Evolutionary conservation across 2,888 invertebrate species (phyloP).

Genomic region (Cetonia aurata): DNA sequence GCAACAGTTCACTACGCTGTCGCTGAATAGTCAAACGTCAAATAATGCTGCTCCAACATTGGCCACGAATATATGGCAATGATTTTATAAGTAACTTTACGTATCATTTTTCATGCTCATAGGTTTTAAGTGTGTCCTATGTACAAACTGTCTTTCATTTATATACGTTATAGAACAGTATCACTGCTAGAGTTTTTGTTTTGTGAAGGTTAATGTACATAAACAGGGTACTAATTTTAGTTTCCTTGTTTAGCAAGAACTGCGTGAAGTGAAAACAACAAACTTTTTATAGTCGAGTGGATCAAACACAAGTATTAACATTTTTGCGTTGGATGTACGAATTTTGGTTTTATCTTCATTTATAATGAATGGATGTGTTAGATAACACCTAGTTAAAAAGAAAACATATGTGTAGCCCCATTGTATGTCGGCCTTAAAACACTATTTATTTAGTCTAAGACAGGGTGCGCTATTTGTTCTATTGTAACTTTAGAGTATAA

Average conservation of each 20-base stretch:
- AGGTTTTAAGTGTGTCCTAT: constrained; percentile 40
- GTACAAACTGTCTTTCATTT: constrained; percentile 42
- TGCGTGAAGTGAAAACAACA: constrained; percentile 1
- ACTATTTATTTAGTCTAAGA: constrained; percentile 1
- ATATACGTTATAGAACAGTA: constrained; percentile 32
- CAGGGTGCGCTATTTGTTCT: constrained; percentile 2
- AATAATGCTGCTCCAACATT: constrained; percentile 53
- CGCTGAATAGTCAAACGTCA: constrained; percentile 60
- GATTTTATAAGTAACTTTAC: constrained; percentile 51
- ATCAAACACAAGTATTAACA: neutral
- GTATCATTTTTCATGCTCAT: constrained; percentile 41
- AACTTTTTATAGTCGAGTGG: constrained; percentile 1
- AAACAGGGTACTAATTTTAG: constrained; percentile 32
- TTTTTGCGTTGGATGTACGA: constrained; percentile 7
- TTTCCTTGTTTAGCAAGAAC: neutral
- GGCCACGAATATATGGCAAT: constrained; percentile 65
- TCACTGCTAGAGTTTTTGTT: constrained; percentile 31
- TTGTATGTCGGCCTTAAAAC: constrained; percentile 12
- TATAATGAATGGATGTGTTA: neutral
- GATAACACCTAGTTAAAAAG: neutral
- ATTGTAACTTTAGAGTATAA: neutral
- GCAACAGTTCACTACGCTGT: constrained; percentile 69
- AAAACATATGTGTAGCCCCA: constrained; percentile 7
- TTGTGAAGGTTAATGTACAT: constrained; percentile 11
- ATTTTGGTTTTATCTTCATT: constrained; percentile 14